A percentile compares a stretch with the other conserved stretches of the same genome.
Evolutionary conservation across 2,888 invertebrate species (phyloP).

Genomic region (Gandaritis pyraliata): DNA sequence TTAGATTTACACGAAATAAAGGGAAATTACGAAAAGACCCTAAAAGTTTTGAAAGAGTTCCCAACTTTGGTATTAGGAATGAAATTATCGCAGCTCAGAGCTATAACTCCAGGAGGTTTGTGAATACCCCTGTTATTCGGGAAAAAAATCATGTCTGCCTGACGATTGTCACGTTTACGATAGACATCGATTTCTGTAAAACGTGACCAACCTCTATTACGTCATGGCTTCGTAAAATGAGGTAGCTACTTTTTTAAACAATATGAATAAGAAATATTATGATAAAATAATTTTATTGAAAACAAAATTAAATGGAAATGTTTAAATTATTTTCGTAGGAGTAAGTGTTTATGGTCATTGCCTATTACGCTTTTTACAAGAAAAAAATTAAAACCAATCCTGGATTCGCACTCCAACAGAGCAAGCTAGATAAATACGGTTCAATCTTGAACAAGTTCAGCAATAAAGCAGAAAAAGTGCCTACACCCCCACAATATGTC

Average conservation of each 20-base stretch:
- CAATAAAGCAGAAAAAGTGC: constrained; percentile 28
- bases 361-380: too few species aligned
- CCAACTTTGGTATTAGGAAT: constrained; percentile 71
- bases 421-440: constrained; percentile 20
- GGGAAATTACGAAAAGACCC: constrained; percentile 57
- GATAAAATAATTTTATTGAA: too few species aligned
- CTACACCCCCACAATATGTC: constrained; percentile 20
- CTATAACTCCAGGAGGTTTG: constrained; percentile 70
- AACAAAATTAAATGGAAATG: too few species aligned
- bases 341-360: too few species aligned
- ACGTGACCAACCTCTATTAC: too few species aligned
- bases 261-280: too few species aligned
- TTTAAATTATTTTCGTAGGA: too few species aligned
- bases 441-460: constrained; percentile 25
- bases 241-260: too few species aligned
- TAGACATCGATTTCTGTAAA: too few species aligned
- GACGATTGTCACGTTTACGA: too few species aligned
- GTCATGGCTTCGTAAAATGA: too few species aligned
- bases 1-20: constrained; percentile 66
- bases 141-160: too few species aligned
- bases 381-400: background rate
- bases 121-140: constrained; percentile 20
- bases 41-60: constrained; percentile 61
- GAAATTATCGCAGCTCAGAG: constrained; percentile 68
- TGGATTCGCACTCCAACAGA: constrained; percentile 7